Base-by-base conservation (phyloP, 1,140 invertebrate species). In the Dinoponera quadriceps region DNA sequence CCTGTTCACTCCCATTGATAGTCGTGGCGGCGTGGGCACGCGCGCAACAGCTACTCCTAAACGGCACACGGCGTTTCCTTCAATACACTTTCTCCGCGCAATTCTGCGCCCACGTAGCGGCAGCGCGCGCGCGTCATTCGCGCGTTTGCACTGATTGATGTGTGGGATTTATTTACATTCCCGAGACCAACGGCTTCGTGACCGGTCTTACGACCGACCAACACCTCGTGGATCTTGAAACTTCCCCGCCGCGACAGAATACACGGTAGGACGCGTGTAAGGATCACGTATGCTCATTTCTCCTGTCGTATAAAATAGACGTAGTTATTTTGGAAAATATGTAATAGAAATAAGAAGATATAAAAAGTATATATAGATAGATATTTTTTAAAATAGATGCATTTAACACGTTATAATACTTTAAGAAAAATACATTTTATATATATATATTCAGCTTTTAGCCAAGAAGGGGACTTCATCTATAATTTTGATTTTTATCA, bases 1-100 rank as follows among this genome's bases (percentile, higher is more conserved):
- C 20, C 48, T 49, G 18, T 49, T 54, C 44, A 5, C 38, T 20
- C n/a, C 20, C 51, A 80, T 80, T 80, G 75, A 80, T 69, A 71
- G 29, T 57, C 33, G 33, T 33, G 51, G 2, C 27, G 22, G n/a
- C 22, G 65, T 71, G 33, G 51, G 51, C 33, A 49, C 18, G 44
- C 44, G 33, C 20, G 33, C 62, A 51, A 51, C n/a, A 7, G n/a
- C 18, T 65, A 44, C 38, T 33, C 20, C 14, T n/a, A 68, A 78
- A 27, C 27, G n/a, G 33, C 25, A 3, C 13, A 14, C 16, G n/a
- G 11, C 27, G 18, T 29, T 51, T 38, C 20, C 33, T 57, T 33
- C 22, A 5, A 55, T 48, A 20, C 25, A 80, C 38, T 80, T 80
- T 80, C 65, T 48, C 75, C 14, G 5, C 29, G 16, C 44, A 4